These are phyloP conservation scores for Dione vanillae DNA, from an alignment of 2,888 invertebrate genomes.

Conservation along the genomic window DNA sequence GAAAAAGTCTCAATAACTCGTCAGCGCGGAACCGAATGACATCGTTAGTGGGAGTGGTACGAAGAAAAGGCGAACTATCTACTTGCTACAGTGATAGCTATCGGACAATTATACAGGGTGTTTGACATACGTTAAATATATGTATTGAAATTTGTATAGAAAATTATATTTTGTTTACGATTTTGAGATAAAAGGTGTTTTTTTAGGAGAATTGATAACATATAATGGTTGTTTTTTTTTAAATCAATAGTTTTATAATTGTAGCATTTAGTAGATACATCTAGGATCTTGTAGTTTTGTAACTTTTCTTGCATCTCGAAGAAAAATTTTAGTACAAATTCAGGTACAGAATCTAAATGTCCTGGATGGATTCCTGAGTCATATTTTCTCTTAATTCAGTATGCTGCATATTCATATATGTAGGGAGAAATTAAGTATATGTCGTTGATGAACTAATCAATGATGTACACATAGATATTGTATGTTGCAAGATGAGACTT, in stretches of 20 bases:
- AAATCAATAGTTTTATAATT: neutral
- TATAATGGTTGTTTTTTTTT: neutral
- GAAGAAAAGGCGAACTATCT: slow-evolving; percentile 83
- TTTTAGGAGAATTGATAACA: neutral
- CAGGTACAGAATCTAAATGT: too few species aligned
- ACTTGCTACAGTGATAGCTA: slow-evolving; percentile 64
- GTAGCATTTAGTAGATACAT: too few species aligned
- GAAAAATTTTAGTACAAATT: too few species aligned
- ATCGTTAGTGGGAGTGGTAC: slow-evolving; percentile 80
- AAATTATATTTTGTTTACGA: neutral
- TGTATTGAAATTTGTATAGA: neutral
- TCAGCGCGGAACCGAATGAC: slow-evolving; percentile 80
- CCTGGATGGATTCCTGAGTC: too few species aligned
- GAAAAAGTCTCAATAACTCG: slow-evolving; percentile 84
- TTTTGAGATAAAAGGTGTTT: neutral
- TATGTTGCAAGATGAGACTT: too few species aligned
- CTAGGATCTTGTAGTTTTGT: too few species aligned
- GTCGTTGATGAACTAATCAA: too few species aligned
- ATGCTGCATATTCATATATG: too few species aligned
- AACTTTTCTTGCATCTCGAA: too few species aligned
- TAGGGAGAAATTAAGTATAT: too few species aligned
- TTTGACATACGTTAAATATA: slow-evolving; percentile 27
- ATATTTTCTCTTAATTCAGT: too few species aligned
- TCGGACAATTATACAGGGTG: slow-evolving; percentile 64
- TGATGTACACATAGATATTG: too few species aligned